Evolutionary conservation across 2,113 vertebrate species (phyloP).

Genomic region (Vulpes lagopus): DNA sequence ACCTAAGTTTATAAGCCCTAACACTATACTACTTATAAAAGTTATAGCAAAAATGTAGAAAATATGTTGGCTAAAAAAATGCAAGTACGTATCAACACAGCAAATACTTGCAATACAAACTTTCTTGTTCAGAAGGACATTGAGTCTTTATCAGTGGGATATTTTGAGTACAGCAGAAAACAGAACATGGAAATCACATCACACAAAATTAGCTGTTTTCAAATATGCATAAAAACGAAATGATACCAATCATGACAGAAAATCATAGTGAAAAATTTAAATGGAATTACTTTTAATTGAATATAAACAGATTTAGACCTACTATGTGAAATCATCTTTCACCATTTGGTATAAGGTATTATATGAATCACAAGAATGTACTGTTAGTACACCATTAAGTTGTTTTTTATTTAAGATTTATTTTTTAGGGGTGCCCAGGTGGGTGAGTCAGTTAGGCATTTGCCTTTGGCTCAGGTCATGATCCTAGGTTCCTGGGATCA

Average conservation of each 20-base stretch:
- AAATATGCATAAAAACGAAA: conserved; percentile 46
- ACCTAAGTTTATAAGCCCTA: not conserved
- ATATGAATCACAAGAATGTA: not conserved
- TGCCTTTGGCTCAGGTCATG: too few species aligned
- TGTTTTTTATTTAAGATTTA: not conserved
- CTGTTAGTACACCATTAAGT: not conserved
- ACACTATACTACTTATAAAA: not conserved
- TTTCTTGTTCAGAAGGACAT: conserved; percentile 24
- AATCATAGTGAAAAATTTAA: conserved; percentile 5
- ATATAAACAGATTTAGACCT: not conserved
- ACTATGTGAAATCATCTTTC: conserved; percentile 7
- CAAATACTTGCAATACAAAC: not conserved
- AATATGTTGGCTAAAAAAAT: not conserved
- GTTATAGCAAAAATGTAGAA: not conserved
- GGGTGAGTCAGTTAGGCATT: too few species aligned
- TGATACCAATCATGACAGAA: not conserved
- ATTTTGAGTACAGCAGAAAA: not conserved
- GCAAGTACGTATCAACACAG: not conserved
- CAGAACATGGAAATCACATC: not conserved
- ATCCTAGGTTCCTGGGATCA: too few species aligned
- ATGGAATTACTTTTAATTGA: not conserved
- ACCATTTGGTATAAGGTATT: not conserved
- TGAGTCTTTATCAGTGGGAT: not conserved
- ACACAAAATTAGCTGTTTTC: not conserved
- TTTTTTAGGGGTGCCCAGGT: not conserved